Percentiles rank a stretch among this genome's conserved stretches.
Evolutionary conservation across 2,888 invertebrate species (phyloP).

Genomic region (Pycnomerus fuliginosus): DNA sequence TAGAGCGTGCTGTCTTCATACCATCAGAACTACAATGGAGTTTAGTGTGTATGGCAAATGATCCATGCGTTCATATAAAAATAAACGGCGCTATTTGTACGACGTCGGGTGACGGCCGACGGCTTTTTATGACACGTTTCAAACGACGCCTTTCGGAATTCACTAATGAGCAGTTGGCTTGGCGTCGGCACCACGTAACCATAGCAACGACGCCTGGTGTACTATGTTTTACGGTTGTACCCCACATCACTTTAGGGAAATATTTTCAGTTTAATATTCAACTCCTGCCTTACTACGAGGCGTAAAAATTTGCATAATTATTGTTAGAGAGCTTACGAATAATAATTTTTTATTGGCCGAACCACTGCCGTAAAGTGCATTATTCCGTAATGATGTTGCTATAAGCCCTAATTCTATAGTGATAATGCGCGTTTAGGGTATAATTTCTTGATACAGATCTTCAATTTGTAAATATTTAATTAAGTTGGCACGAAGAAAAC

Average conservation of each 20-base stretch:
- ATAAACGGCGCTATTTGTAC: constrained; percentile 34
- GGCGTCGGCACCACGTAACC: constrained; percentile 44
- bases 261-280: no score
- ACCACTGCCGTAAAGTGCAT: constrained; percentile 13
- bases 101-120: constrained; percentile 42
- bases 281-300: no score
- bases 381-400: constrained; percentile 16
- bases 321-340: background rate
- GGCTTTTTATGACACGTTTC: constrained; percentile 51
- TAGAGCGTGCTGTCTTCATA: background rate
- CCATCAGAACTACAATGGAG: constrained; percentile 8
- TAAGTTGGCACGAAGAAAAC: constrained; percentile 6
- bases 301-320: constrained; percentile 3
- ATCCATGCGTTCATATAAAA: constrained; percentile 32
- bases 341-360: constrained; percentile 17
- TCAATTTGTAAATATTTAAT: constrained; percentile 20
- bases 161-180: constrained; percentile 52
- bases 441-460: constrained; percentile 21
- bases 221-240: constrained; percentile 2
- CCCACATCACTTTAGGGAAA: no score
- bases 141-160: constrained; percentile 52
- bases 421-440: constrained; percentile 10
- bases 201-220: constrained; percentile 39
- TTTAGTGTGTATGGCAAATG: constrained; percentile 34
- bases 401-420: constrained; percentile 5